Evolutionary conservation across 2,797 vertebrate genomes (phyloP), one percentile per base, ranked within the genome.

Genomic region (Hephaestus fuliginosus): DNA sequence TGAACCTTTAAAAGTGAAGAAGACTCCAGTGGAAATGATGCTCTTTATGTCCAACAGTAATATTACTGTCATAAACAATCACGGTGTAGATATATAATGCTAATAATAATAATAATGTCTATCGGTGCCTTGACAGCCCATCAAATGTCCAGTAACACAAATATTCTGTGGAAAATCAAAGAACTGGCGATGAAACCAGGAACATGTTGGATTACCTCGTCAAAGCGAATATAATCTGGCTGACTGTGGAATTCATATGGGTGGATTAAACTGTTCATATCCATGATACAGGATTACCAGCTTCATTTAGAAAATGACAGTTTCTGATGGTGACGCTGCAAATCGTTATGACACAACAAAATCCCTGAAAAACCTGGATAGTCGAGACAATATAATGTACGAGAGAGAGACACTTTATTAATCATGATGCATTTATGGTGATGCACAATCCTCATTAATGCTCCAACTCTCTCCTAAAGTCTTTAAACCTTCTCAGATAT

Each of bases 261-360:
- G n/a, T 20, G 73, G 82, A 80, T 83, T 77, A 70, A 65, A 55
- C 5, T 5, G 48, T 70, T 80, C 78, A 41, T 55, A 46, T 74
- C 73, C 41, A 48, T 66, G 76, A 78, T 70, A 80, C 36, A 13
- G 63, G 83, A 80, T 88, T 72, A 82, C 3, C 55, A 56, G 58
- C 58, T 77, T 83, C 46, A 87, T 88, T 81, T 74, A 39, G 76
- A 20, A 72, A 87, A 82, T 49, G 70, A 55, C 15, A 3, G 65
- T 22, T 36, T 72, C 12, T 18, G 33, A 41, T 25, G 41, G 71
- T 57, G 76, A 75, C 71, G 61, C 65, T 30, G 69, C 58, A 77
- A 71, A 81, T 53, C 28, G 5, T 18, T 30, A 33, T 11, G 39
- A 43, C 41, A 30, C 53, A 48, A 41, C 44, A 30, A 56, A 73